These are phyloP conservation scores for Dermochelys coriacea DNA, from an alignment of 2,797 vertebrate genomes.

Conservation along the genomic window DNA sequence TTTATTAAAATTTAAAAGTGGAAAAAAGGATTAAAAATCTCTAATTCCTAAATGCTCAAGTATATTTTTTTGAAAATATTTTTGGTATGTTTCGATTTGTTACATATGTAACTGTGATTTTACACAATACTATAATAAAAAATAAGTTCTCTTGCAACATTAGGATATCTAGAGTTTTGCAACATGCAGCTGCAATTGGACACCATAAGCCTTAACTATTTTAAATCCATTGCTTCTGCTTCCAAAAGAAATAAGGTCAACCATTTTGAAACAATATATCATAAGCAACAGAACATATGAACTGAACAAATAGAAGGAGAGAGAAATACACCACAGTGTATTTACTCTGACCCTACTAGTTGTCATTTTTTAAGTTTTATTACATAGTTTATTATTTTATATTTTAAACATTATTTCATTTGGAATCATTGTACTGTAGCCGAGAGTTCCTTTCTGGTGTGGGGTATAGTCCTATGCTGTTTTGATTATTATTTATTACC, in stretches of 20 bases:
- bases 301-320: not conserved
- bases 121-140: not conserved
- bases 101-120: not conserved
- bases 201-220: not conserved
- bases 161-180: not conserved
- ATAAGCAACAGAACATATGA: not conserved
- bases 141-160: not conserved
- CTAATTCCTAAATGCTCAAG: not conserved
- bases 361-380: not conserved
- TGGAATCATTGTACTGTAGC: not conserved
- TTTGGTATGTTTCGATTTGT: not conserved
- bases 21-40: not conserved
- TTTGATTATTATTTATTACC: conserved; percentile 39
- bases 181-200: not conserved
- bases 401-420: not conserved
- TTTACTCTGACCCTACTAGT: not conserved
- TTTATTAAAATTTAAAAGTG: too few relatives aligned
- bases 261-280: not conserved
- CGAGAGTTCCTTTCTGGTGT: not conserved
- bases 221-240: not conserved
- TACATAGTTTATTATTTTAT: not conserved
- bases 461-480: not conserved
- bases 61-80: not conserved
- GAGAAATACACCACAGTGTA: not conserved
- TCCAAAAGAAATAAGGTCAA: not conserved